Conservation (phyloP, 2,888 invertebrate species). For the Rapana venosa region DNA sequence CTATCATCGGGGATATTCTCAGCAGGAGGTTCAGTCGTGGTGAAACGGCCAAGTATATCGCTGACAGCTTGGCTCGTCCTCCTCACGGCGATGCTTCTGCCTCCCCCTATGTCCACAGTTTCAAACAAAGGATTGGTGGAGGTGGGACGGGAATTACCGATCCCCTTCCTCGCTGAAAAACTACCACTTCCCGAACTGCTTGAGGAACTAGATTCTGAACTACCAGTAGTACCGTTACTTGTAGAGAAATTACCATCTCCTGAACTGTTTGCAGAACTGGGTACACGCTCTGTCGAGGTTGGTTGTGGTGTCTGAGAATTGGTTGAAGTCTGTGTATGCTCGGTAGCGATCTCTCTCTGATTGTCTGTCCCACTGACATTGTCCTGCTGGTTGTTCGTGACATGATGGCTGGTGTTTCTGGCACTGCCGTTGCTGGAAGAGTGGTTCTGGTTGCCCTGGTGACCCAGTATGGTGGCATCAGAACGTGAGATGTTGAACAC, state of each 20-base stretch:
- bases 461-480: not conserved
- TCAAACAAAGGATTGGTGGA: not conserved
- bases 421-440: not conserved
- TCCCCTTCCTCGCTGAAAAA: not conserved
- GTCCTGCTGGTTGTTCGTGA: not conserved
- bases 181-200: not conserved
- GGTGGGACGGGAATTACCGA: not conserved
- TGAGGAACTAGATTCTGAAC: not conserved
- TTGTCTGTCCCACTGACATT: not conserved
- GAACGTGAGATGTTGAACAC: slow-evolving; percentile 40
- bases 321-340: not conserved
- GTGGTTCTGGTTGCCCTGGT: not conserved
- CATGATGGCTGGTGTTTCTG: not conserved
- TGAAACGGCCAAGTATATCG: not conserved
- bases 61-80: not conserved
- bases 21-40: not conserved
- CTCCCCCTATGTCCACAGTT: not conserved
- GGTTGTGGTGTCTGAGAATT: not conserved
- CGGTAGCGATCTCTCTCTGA: not conserved
- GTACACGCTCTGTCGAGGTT: not conserved
- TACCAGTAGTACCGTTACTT: not conserved
- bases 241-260: not conserved
- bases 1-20: not conserved
- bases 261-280: not conserved
- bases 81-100: not conserved